These are phyloP conservation scores for Helicoverpa zea DNA, from an alignment of 1,140 invertebrate genomes.

Conservation along the genomic window DNA sequence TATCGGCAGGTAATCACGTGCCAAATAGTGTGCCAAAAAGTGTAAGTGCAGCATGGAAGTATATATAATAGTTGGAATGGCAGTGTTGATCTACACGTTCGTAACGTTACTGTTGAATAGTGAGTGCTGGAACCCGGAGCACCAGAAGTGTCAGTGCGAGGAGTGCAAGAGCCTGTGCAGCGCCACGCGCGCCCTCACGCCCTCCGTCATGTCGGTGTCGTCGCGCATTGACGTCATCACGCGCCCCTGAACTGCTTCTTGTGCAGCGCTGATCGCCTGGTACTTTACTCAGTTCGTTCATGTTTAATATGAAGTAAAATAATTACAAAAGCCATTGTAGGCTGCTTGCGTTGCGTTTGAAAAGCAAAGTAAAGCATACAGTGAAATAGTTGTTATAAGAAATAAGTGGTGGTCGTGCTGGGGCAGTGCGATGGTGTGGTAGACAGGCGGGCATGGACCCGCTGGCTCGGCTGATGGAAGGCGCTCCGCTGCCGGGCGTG, in stretches of 20 bases:
- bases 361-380: not conserved
- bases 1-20: not conserved
- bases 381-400: slow-evolving; percentile 1
- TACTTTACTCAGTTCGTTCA: slow-evolving; percentile 20
- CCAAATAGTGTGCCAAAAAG: slow-evolving; percentile 54
- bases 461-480: slow-evolving; percentile 91
- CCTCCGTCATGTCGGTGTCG: slow-evolving; percentile 70
- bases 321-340: slow-evolving; percentile 5
- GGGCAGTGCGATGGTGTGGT: slow-evolving; percentile 21
- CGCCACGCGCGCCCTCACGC: slow-evolving; percentile 55
- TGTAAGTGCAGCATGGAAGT: slow-evolving; percentile 75
- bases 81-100: slow-evolving; percentile 75
- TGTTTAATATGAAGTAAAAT: not conserved
- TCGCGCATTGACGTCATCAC: slow-evolving; percentile 69
- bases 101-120: slow-evolving; percentile 71
- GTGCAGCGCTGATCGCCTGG: slow-evolving; percentile 23
- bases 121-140: slow-evolving; percentile 71
- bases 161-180: slow-evolving; percentile 71
- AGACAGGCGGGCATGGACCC: slow-evolving; percentile 89
- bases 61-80: slow-evolving; percentile 79
- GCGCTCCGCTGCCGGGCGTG: slow-evolving; percentile 89
- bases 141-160: slow-evolving; percentile 76
- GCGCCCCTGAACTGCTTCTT: slow-evolving; percentile 57
- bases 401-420: slow-evolving; percentile 13
- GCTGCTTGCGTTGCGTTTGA: not conserved